These are phyloP conservation scores for Cordilura impudica DNA, from an alignment of 2,888 invertebrate genomes.

Conservation along the genomic window DNA sequence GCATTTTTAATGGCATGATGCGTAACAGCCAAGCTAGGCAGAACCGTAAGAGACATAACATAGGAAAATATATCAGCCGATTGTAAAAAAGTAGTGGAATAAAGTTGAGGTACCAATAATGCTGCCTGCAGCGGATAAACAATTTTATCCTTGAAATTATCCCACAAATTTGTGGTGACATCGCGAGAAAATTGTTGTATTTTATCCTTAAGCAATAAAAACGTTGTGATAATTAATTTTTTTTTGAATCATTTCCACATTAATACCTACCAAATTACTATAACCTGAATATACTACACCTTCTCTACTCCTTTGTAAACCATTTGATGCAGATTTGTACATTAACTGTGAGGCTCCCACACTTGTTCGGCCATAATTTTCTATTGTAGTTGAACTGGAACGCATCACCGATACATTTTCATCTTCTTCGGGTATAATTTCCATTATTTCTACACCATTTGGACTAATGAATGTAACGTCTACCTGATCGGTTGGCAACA, in stretches of 20 bases:
- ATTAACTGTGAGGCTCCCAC: slow-evolving; percentile 68
- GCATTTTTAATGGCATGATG: slow-evolving; percentile 77
- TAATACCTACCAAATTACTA: slow-evolving; percentile 63
- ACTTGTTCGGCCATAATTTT: slow-evolving; percentile 70
- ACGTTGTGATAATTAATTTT: neutral
- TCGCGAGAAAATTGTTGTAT: slow-evolving; percentile 74
- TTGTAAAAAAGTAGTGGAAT: slow-evolving; percentile 74
- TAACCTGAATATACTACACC: slow-evolving; percentile 44
- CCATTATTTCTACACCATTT: slow-evolving; percentile 77
- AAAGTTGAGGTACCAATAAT: slow-evolving; percentile 73
- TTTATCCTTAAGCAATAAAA: slow-evolving; percentile 65
- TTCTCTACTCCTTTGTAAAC: slow-evolving; percentile 62
- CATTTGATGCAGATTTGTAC: slow-evolving; percentile 69
- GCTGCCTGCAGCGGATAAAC: slow-evolving; percentile 73
- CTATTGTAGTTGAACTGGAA: slow-evolving; percentile 75
- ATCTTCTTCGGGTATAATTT: slow-evolving; percentile 77
- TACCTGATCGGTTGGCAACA: slow-evolving; percentile 75
- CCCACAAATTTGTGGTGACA: slow-evolving; percentile 72
- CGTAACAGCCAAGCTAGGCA: slow-evolving; percentile 75
- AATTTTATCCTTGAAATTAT: slow-evolving; percentile 73
- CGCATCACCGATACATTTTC: slow-evolving; percentile 75
- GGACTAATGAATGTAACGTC: slow-evolving; percentile 76
- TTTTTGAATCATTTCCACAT: neutral
- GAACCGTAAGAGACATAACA: slow-evolving; percentile 77
- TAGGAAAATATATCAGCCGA: slow-evolving; percentile 77